phyloP scores from a whole-genome alignment of 2,113 vertebrate genomes.

The Macrotis lagotis region DNA sequence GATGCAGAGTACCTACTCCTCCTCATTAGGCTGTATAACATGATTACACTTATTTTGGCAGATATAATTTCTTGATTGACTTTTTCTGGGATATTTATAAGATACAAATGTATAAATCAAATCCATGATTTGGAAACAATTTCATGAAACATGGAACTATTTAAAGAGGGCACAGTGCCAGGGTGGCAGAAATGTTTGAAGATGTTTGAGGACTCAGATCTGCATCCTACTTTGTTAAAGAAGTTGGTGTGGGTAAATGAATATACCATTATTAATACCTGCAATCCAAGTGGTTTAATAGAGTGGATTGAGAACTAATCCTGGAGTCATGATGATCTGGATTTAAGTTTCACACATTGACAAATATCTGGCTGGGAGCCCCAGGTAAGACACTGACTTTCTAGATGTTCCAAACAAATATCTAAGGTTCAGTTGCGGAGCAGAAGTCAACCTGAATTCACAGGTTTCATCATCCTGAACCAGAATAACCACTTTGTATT shows the following conservation, averaged over 20 bases:
- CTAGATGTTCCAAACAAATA: not conserved
- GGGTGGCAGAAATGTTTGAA: not conserved
- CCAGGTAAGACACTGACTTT: not conserved
- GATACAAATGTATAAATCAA: conserved; percentile 67
- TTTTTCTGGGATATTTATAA: conserved; percentile 70
- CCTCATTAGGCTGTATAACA: conserved; percentile 65
- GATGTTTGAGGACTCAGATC: not conserved
- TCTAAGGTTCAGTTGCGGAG: not conserved
- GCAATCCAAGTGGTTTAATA: not conserved
- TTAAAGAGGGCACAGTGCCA: not conserved
- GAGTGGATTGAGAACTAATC: not conserved
- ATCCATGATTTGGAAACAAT: conserved; percentile 51
- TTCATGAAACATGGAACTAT: conserved; percentile 50
- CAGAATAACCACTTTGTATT: too few relatives aligned
- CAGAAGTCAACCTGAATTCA: not conserved
- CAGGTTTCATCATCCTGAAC: not conserved
- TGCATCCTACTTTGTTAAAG: not conserved
- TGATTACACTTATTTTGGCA: conserved; percentile 72
- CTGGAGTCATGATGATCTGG: not conserved
- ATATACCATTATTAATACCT: not conserved
- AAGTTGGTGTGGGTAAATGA: not conserved
- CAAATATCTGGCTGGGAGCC: not conserved
- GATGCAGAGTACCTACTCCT: conserved; percentile 58
- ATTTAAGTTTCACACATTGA: not conserved
- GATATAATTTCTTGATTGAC: conserved; percentile 77